Evolutionary conservation across 2,888 invertebrate genomes (phyloP).

Genomic region (Ferdinandea cuprea): DNA sequence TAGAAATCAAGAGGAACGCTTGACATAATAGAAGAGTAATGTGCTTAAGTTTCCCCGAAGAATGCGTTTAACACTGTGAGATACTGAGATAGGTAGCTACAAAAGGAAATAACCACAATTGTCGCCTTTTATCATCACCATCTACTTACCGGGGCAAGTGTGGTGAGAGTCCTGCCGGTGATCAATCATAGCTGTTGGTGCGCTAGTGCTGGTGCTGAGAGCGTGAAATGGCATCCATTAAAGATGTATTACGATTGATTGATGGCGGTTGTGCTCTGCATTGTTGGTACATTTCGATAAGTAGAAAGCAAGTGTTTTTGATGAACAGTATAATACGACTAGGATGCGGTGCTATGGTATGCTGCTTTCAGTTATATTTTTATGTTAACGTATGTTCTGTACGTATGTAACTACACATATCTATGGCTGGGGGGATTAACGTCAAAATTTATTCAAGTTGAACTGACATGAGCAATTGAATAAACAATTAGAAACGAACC

Average conservation of each 20-base stretch:
- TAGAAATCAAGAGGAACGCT: slow-evolving; percentile 27
- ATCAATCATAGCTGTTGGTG: slow-evolving; percentile 48
- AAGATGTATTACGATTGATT: slow-evolving; percentile 52
- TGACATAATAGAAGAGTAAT: slow-evolving; percentile 47
- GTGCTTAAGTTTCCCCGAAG: slow-evolving; percentile 36
- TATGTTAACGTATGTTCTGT: no score
- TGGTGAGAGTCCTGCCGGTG: slow-evolving; percentile 21
- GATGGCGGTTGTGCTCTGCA: slow-evolving; percentile 20
- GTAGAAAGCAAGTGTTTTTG: slow-evolving; percentile 37
- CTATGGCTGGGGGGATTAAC: no score
- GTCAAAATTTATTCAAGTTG: no score
- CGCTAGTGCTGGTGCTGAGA: neutral
- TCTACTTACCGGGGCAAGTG: slow-evolving; percentile 33
- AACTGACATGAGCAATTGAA: no score
- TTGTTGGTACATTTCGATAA: slow-evolving; percentile 18
- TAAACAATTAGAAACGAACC: no score
- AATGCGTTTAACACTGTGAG: slow-evolving; percentile 41
- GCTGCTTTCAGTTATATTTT: no score
- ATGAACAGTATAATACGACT: no score
- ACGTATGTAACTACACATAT: no score
- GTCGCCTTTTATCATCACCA: slow-evolving; percentile 39
- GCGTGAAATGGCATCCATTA: slow-evolving; percentile 27
- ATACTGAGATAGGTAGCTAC: no score
- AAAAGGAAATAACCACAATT: slow-evolving; percentile 47
- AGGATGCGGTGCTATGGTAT: neutral